Evolutionary conservation across 2,113 vertebrate species (phyloP).

Genomic region (Malurus melanocephalus): DNA sequence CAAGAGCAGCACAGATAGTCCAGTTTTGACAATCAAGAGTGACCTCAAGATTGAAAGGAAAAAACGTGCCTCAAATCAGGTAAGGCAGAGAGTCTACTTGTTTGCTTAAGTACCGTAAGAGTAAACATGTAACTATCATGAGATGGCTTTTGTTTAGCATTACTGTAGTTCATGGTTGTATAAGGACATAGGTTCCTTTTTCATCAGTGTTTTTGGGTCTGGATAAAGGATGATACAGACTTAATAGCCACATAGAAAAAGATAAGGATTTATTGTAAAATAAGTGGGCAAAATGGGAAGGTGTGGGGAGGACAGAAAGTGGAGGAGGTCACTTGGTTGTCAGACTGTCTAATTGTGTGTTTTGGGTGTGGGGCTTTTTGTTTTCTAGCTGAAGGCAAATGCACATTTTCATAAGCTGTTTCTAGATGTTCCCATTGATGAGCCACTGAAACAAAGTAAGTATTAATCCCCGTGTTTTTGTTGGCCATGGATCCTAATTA

Average conservation of each 20-base stretch:
- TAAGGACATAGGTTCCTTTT: neutral
- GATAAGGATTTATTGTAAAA: neutral
- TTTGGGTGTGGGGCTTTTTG: conserved; percentile 11
- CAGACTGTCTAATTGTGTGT: conserved; percentile 15
- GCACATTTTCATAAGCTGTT: conserved; percentile 95
- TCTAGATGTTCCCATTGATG: conserved; percentile 87
- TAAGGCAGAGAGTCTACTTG: conserved; percentile 24
- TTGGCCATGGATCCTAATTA: neutral
- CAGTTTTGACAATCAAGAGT: conserved; percentile 54
- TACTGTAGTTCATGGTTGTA: neutral
- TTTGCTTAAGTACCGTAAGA: neutral
- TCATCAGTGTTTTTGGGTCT: neutral
- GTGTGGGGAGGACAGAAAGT: neutral
- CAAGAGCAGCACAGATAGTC: conserved; percentile 77
- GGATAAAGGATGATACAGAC: neutral
- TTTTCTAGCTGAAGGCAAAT: conserved; percentile 87
- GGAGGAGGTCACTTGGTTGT: neutral
- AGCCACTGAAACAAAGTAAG: conserved; percentile 91
- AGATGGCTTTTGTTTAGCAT: neutral
- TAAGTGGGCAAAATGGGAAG: neutral
- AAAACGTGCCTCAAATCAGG: conserved; percentile 84
- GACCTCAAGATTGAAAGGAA: conserved; percentile 85
- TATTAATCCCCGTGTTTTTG: neutral
- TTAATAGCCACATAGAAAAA: neutral
- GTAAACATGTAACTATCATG: neutral